Evolutionary conservation across 2,888 invertebrate genomes (phyloP), one percentile per base, ranked within the genome.

Genomic region (Cerastoderma edule): DNA sequence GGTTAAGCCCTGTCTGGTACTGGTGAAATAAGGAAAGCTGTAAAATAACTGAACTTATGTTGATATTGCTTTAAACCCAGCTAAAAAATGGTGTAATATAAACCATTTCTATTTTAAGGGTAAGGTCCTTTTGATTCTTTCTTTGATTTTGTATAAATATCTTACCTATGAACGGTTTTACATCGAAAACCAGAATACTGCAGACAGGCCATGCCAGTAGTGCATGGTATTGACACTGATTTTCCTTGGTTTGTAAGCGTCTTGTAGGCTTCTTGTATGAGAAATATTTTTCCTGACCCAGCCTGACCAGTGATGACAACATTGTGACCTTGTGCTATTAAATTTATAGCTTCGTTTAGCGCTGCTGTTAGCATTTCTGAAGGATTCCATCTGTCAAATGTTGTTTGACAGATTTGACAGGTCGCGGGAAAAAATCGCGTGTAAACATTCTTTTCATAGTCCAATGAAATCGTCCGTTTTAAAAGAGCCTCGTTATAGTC

Each of bases 161-260:
- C 13, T n/a, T 56, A 56, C 56, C 56, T 56, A 30, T 56, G 56
- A 16, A 56, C 56, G 19, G 56, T 56, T 28, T 56, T 28, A 19
- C 28, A 24, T 3, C 8, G 30, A 46, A 16, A 46, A 5, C n/a
- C 46, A 24, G 19, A 19, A 30, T 56, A 28, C 6, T 56, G 56
- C 16, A 56, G 56, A 30, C 56, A 56, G 19, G 56, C 56, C 24
- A 56, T 56, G 56, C 24, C 56, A 0, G 8, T 56, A 56, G 56
- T 56, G 28, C 56, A 56, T 19, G 19, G 19, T 24, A 28, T 53
- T 22, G 16, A 13, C 2, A 53, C 53, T 28, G 28, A 30, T 56
- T 56, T 56, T 24, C 56, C 56, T 6, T 0, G 1, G 27, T 28
- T 56, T 6, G 10, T 16, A 28, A 56, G 19, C 28, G 16, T 16